Conservation (phyloP, 2,888 invertebrate genomes). For the Auanema freiburgensis region DNA sequence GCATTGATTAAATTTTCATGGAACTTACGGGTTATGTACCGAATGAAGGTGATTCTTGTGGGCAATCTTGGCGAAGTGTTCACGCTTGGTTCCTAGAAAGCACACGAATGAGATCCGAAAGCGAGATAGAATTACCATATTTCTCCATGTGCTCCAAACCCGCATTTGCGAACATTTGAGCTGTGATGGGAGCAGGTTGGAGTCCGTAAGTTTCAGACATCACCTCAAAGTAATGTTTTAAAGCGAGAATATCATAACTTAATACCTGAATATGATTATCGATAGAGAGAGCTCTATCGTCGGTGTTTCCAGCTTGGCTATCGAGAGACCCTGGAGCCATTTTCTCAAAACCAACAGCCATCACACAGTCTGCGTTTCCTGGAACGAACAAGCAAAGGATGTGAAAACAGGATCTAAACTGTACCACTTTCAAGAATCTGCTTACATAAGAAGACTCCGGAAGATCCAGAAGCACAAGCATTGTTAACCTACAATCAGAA, state of each 20-base stretch:
- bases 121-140: conserved; percentile 71
- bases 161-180: conserved; percentile 95
- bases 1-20: neutral
- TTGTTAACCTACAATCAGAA: conserved; percentile 80
- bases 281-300: conserved; percentile 81
- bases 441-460: conserved; percentile 85
- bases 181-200: conserved; percentile 81
- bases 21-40: conserved; percentile 83
- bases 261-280: conserved; percentile 64
- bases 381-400: conserved; percentile 16
- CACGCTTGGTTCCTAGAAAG: conserved; percentile 76
- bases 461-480: conserved; percentile 94
- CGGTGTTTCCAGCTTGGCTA: conserved; percentile 65
- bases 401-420: conserved; percentile 6
- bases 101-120: neutral
- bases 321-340: conserved; percentile 89
- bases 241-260: neutral
- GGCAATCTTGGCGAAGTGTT: conserved; percentile 95
- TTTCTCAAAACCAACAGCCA: conserved; percentile 96
- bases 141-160: conserved; percentile 92
- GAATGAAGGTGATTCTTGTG: conserved; percentile 97
- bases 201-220: conserved; percentile 84
- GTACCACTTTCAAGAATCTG: conserved; percentile 83
- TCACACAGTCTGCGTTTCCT: conserved; percentile 80
- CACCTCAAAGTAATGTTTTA: conserved; percentile 67